Percentiles rank a stretch among this genome's conserved stretches.
Evolutionary conservation across 2,888 invertebrate genomes (phyloP).

Genomic region (Sisyra terminalis): DNA sequence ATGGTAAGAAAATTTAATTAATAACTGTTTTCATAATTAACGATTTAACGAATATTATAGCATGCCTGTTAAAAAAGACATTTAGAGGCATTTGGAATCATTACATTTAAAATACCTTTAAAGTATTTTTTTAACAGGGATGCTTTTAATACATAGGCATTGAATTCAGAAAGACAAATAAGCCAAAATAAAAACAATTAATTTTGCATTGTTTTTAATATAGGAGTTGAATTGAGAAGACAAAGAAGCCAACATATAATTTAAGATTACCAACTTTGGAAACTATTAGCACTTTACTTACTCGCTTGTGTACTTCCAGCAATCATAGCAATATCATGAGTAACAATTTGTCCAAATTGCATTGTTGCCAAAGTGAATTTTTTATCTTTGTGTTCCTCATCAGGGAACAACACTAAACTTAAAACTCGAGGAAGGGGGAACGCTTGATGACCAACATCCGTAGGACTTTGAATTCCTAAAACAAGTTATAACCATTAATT

Average conservation of each 20-base stretch:
- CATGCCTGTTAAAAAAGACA: too few species aligned
- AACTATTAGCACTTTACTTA: constrained; percentile 39
- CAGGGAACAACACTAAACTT: constrained; percentile 53
- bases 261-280: background rate
- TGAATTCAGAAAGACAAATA: background rate
- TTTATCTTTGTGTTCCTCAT: constrained; percentile 50
- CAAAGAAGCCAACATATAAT: too few species aligned
- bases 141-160: background rate
- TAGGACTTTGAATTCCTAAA: constrained; percentile 50
- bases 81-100: too few species aligned
- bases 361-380: constrained; percentile 58
- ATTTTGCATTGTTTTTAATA: too few species aligned
- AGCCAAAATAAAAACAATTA: too few species aligned
- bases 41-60: too few species aligned
- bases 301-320: constrained; percentile 58
- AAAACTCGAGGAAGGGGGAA: constrained; percentile 52
- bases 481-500: background rate
- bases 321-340: constrained; percentile 64
- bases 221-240: too few species aligned
- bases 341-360: constrained; percentile 66
- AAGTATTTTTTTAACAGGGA: too few species aligned
- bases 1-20: too few species aligned
- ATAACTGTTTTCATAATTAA: too few species aligned
- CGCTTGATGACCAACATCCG: constrained; percentile 40
- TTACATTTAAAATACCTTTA: background rate